A percentile compares a stretch with the other conserved stretches of the same genome.
Evolutionary conservation across 1,140 invertebrate species (phyloP).

Genomic region (Euwallacea similis): DNA sequence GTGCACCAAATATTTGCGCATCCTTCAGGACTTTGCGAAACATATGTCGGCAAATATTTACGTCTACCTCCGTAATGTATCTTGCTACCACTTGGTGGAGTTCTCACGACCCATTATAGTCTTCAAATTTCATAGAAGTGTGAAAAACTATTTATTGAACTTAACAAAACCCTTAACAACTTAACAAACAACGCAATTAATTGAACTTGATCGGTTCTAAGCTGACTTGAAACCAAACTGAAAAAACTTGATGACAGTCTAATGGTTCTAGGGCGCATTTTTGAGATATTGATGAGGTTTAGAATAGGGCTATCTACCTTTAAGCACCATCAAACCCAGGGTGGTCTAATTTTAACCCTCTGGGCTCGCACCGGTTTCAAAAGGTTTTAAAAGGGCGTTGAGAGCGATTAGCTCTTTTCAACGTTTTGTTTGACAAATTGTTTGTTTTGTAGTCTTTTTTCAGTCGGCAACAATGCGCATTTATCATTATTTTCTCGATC

Average conservation of each 20-base stretch:
- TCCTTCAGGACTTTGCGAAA: slow-evolving; percentile 46
- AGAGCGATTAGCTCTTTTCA: slow-evolving; percentile 31
- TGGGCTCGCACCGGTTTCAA: slow-evolving; percentile 18
- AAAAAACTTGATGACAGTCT: not conserved
- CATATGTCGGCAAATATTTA: slow-evolving; percentile 46
- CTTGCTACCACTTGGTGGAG: not conserved
- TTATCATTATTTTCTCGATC: slow-evolving; percentile 18
- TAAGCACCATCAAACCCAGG: slow-evolving; percentile 21
- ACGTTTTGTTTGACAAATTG: slow-evolving; percentile 34
- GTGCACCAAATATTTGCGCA: slow-evolving; percentile 46
- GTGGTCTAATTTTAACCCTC: slow-evolving; percentile 37
- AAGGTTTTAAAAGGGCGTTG: slow-evolving; percentile 34
- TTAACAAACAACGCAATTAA: too few relatives aligned
- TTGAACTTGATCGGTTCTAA: not conserved
- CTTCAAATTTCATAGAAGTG: too few relatives aligned
- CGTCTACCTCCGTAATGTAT: slow-evolving; percentile 19
- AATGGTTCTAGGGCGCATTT: too few relatives aligned
- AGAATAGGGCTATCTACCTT: slow-evolving; percentile 6
- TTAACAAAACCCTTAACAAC: too few relatives aligned
- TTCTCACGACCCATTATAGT: slow-evolving; percentile 7
- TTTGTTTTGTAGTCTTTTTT: slow-evolving; percentile 34
- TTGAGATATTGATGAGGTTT: not conserved
- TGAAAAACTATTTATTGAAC: too few relatives aligned
- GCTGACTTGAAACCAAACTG: not conserved
- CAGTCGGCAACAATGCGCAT: slow-evolving; percentile 22